Base-by-base conservation (phyloP, 2,888 invertebrate genomes). In the Diarsia brunnea region DNA sequence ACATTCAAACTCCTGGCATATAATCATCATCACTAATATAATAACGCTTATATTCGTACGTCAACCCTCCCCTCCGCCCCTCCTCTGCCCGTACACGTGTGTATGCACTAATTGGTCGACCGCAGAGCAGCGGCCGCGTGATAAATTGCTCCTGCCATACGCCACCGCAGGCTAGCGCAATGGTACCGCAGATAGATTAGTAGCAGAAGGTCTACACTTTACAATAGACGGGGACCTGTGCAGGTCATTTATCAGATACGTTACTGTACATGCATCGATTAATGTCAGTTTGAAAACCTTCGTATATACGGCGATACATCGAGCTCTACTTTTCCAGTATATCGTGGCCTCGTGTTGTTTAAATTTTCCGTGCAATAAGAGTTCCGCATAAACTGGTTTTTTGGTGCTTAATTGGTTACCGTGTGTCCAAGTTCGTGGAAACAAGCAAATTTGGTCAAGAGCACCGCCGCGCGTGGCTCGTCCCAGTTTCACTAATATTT, bases 21-120 rank as follows among this genome's bases (percentile, higher is more conserved):
- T 55, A 55, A 63, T 67, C 19, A 14, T 47, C 27, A n/a, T 58
- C 21, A 63, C 21, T 14, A 53, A 55, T 27, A 65, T 61, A 69
- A 49, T 61, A 69, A 72, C 51, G 14, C 21, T 45, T 38, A 60
- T 4, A 24, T 47, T n/a, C 12, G 24, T 31, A 21, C 47, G 4
- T 53, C 31, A 7, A 0, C 12, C 14, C 49, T 21, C 31, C 58
- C 53, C 5, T 31, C 60, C 10, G 16, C 14, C 14, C 14, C 21
- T 43, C 63, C 38, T 24, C 45, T 65, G 38, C 73, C 69, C 21
- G 53, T 58, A 49, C 72, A 65, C 64, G 61, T 73, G 65, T 82
- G 78, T 75, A 72, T 83, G 69, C 78, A 83, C 85, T 89, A 89
- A 89, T 88, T 88, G 87, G 78, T 83, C 68, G 78, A 81, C 89